Evolutionary conservation across 2,888 invertebrate species (phyloP).

Genomic region (Yponomeuta cagnagella): DNA sequence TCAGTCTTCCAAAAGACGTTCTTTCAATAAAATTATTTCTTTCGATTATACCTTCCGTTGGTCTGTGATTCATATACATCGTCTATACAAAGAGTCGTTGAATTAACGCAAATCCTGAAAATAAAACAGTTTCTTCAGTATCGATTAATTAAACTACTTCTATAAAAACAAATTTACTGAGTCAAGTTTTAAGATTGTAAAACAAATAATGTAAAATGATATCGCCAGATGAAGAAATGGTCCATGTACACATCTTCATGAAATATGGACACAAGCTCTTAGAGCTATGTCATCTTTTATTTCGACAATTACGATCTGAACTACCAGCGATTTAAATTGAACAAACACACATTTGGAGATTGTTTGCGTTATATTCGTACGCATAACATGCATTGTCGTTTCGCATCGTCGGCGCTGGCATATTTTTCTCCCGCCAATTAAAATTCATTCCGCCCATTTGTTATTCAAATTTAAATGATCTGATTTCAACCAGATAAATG

Average conservation of each 20-base stretch:
- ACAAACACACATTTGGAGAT: background rate
- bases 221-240: too few relatives aligned
- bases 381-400: slow-evolving; percentile 28
- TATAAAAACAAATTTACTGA: too few relatives aligned
- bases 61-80: too few relatives aligned
- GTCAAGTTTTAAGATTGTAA: too few relatives aligned
- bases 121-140: too few relatives aligned
- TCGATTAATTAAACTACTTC: too few relatives aligned
- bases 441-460: slow-evolving; percentile 41
- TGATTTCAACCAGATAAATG: slow-evolving; percentile 30
- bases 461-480: slow-evolving; percentile 38
- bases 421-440: slow-evolving; percentile 36
- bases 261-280: background rate
- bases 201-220: too few relatives aligned
- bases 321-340: background rate
- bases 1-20: background rate
- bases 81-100: too few relatives aligned
- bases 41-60: too few relatives aligned
- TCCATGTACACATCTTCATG: too few relatives aligned
- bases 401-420: slow-evolving; percentile 26
- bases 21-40: too few relatives aligned
- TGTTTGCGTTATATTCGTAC: background rate
- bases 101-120: too few relatives aligned
- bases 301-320: background rate
- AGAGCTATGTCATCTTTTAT: background rate